A percentile compares a stretch with the other conserved stretches of the same genome.
Evolutionary conservation across 2,888 invertebrate species (phyloP).

Genomic region (Cylindroiulus punctatus): DNA sequence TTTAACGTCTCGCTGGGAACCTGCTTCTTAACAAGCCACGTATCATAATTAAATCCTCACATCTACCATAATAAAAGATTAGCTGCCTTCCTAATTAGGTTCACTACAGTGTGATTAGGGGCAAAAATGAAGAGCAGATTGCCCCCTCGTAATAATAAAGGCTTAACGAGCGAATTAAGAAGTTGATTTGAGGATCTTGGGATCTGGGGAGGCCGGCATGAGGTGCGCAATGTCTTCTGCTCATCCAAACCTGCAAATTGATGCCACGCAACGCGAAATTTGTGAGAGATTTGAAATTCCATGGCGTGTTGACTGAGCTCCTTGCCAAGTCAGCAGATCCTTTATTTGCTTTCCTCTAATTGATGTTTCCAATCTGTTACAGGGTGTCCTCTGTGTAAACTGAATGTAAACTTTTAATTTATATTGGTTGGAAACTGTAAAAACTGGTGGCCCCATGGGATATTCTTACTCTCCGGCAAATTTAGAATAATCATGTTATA

Average conservation of each 20-base stretch:
- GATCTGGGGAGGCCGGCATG: not conserved
- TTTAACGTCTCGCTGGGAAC: not conserved
- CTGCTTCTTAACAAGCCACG: not conserved
- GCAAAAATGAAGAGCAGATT: slow-evolving; percentile 42
- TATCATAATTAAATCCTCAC: slow-evolving; percentile 23
- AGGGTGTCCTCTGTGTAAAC: too few relatives aligned
- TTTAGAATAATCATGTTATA: too few relatives aligned
- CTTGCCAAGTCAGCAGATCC: not conserved
- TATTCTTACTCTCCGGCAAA: too few relatives aligned
- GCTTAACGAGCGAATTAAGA: slow-evolving; percentile 33
- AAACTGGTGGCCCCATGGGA: too few relatives aligned
- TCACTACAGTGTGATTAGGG: slow-evolving; percentile 31
- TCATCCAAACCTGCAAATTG: slow-evolving; percentile 16
- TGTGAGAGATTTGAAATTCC: slow-evolving; percentile 29
- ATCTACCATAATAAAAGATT: slow-evolving; percentile 38
- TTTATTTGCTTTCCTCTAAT: not conserved
- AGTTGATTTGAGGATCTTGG: slow-evolving; percentile 8
- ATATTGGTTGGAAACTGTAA: too few relatives aligned
- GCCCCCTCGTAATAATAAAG: slow-evolving; percentile 41
- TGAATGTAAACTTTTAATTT: too few relatives aligned
- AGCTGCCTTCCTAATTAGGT: slow-evolving; percentile 30
- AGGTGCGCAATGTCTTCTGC: not conserved
- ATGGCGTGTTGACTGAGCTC: not conserved
- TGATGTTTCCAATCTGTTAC: not conserved
- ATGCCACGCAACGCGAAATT: not conserved